Percentiles rank a stretch among this genome's conserved stretches.
Evolutionary conservation across 2,888 invertebrate species (phyloP).

Genomic region (Endomychus coccineus): DNA sequence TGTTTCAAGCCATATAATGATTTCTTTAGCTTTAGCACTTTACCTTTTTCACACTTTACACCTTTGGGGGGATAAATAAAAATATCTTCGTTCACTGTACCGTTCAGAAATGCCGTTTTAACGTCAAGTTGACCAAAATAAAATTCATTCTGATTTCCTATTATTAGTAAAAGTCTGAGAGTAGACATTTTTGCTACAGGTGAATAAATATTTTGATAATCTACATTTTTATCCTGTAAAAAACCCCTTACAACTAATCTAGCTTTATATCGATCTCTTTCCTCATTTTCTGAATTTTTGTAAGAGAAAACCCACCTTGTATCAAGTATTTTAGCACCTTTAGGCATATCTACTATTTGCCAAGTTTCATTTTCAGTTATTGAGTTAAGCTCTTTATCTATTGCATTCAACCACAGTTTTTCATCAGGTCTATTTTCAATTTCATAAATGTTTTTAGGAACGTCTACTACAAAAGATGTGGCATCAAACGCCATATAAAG

Average conservation of each 20-base stretch:
- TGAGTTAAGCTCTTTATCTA: conserved; percentile 14
- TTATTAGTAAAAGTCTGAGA: not conserved
- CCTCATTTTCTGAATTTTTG: conserved; percentile 1
- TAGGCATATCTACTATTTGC: conserved; percentile 8
- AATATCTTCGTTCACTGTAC: conserved; percentile 5
- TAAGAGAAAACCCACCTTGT: conserved; percentile 12
- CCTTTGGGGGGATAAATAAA: conserved; percentile 8
- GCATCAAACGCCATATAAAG: conserved; percentile 15
- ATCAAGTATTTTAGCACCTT: conserved; percentile 9
- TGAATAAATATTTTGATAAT: conserved; percentile 6
- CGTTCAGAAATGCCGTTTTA: conserved; percentile 7
- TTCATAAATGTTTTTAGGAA: conserved; percentile 12
- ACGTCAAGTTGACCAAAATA: conserved; percentile 8
- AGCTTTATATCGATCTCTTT: conserved; percentile 6
- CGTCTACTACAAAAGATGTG: conserved; percentile 10
- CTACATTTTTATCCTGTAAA: conserved; percentile 3
- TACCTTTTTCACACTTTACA: not conserved
- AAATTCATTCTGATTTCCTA: conserved; percentile 2
- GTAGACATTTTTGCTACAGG: conserved; percentile 8
- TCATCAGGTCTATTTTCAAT: conserved; percentile 9
- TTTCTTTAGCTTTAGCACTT: conserved; percentile 14
- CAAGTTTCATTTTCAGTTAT: conserved; percentile 14
- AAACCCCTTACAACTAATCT: too few species aligned
- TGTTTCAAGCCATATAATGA: conserved; percentile 15
- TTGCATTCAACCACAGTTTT: conserved; percentile 13